Evolutionary conservation across 2,797 vertebrate species (phyloP), one percentile per base, ranked within the genome.

Genomic region (Scarus forsteni): DNA sequence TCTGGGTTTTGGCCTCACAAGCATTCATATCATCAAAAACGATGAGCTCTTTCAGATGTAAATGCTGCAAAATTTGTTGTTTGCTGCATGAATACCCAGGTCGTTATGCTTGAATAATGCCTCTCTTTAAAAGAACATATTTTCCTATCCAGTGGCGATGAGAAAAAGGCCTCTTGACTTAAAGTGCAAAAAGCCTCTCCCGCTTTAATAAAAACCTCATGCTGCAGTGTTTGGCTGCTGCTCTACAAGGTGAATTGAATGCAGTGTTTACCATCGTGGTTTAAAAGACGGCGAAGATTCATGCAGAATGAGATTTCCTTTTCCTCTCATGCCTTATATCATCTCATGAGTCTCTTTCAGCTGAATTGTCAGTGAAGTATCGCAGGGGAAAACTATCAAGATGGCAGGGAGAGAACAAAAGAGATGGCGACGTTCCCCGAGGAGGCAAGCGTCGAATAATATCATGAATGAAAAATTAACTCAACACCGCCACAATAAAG

Each of bases 401-500:
- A 69, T 44, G 61, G 54, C 27, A 56, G 43, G 48, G 19, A 61
- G 18, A 51, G 48, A 73, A 73, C 8, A 48, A 51, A 70, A 65
- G 52, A 73, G 60, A 54, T 43, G 8, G 64, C 27, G 1, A 0
- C 19, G 5, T 16, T 64, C 77, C 71, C 84, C 0, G 0, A 6
- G 46, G 81, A 82, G 56, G 54, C 3, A 38, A 61, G 68, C 38
- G 49, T 10, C 0, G 60, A 55, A 48, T 51, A 55, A 79, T 60
- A 79, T 66, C 60, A 68, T 74, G 52, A 80, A 70, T 78, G 82
- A 83, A 73, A 66, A 73, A 82, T 80, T 48, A 80, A 80, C 62
- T 79, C 74, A 80, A 81, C 76, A 75, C 71, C 83, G 70, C 43
- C 49, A 82, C 61, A 74, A 72, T 64, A 72, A 73, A 84, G 78